Percentiles rank a stretch among this genome's conserved stretches.
Evolutionary conservation across 2,888 invertebrate genomes (phyloP).

Genomic region (Mellilla xanthometata): DNA sequence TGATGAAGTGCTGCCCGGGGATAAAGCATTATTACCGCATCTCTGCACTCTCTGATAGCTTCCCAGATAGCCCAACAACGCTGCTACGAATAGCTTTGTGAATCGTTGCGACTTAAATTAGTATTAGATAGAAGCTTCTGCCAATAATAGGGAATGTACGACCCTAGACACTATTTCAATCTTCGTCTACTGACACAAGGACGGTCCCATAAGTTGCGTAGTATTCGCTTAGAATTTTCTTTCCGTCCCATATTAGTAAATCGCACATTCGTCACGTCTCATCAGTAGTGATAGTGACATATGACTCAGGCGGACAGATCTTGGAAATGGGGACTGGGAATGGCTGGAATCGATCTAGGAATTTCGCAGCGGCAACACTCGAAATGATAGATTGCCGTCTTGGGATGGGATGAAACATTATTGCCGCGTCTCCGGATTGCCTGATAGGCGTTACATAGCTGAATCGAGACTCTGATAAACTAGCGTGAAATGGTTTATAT

Average conservation of each 20-base stretch:
- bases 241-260: slow-evolving; percentile 18
- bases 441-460: slow-evolving; percentile 39
- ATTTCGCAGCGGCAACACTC: slow-evolving; percentile 52
- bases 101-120: slow-evolving; percentile 1
- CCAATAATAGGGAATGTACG: neutral
- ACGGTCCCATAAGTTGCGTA: slow-evolving; percentile 5
- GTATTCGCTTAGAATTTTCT: slow-evolving; percentile 6
- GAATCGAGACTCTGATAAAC: slow-evolving; percentile 37
- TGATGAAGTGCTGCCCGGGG: slow-evolving; percentile 1
- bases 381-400: slow-evolving; percentile 57
- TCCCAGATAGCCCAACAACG: neutral
- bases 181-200: slow-evolving; percentile 2
- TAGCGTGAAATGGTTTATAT: neutral
- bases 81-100: neutral
- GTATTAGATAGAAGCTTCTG: neutral
- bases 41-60: slow-evolving; percentile 6
- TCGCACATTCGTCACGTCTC: slow-evolving; percentile 40
- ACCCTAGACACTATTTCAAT: slow-evolving; percentile 6
- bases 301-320: slow-evolving; percentile 31
- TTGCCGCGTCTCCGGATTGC: slow-evolving; percentile 37
- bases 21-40: slow-evolving; percentile 6
- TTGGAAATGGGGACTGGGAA: slow-evolving; percentile 25
- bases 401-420: slow-evolving; percentile 41
- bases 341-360: slow-evolving; percentile 57
- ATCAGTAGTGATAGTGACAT: slow-evolving; percentile 41